Evolutionary conservation across 2,888 invertebrate genomes (phyloP).

Genomic region (Ormyrus pomaceus): DNA sequence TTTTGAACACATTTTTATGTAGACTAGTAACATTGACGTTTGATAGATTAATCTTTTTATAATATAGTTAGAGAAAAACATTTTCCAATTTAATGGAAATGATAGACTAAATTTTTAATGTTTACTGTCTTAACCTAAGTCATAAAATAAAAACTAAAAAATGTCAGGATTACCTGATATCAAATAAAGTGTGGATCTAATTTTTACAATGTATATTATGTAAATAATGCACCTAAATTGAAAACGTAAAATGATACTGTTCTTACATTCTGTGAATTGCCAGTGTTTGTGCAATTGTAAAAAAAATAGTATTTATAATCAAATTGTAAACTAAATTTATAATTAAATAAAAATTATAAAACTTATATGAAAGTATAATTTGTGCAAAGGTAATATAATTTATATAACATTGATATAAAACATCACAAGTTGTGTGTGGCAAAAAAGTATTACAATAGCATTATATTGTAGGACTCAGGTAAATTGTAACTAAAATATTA

Average conservation of each 20-base stretch:
- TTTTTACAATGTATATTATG: conserved; percentile 1
- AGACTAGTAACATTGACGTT: conserved; percentile 52
- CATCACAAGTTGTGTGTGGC: conserved; percentile 30
- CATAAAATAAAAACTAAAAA: conserved; percentile 30
- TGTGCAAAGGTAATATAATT: conserved; percentile 17
- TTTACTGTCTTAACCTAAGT: conserved; percentile 2
- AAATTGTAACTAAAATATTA: conserved; percentile 29
- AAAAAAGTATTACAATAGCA: conserved; percentile 23
- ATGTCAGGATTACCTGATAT: conserved; percentile 33
- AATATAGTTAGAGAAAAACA: conserved; percentile 21
- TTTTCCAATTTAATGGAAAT: conserved; percentile 27
- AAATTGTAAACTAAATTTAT: conserved; percentile 5
- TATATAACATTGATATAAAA: neutral
- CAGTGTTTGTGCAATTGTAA: neutral
- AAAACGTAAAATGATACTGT: neutral
- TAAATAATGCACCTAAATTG: conserved; percentile 10
- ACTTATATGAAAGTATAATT: conserved; percentile 21
- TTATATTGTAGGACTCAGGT: conserved; percentile 33
- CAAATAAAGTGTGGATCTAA: conserved; percentile 42
- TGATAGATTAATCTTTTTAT: conserved; percentile 9
- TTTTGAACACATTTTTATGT: conserved; percentile 51
- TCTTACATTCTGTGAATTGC: neutral
- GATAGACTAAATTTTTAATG: conserved; percentile 15
- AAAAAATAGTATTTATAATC: neutral
- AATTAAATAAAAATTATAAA: conserved; percentile 20